phyloP scores from a whole-genome alignment of 2,888 invertebrate species.

The Troides oblongomaculatus region DNA sequence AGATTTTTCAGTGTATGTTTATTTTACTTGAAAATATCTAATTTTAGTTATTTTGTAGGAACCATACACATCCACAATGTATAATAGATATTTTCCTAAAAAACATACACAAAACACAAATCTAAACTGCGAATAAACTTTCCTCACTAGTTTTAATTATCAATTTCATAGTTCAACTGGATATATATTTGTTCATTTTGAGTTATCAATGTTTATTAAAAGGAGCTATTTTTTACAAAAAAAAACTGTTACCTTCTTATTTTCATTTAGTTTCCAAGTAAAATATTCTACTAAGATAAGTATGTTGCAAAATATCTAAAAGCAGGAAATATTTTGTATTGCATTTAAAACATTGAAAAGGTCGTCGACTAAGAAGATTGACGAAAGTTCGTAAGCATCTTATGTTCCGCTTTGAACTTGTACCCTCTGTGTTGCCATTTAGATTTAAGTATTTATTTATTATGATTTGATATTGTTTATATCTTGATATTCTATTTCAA shows the following conservation, averaged over 20 bases:
- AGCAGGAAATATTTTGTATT: background rate
- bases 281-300: too few species aligned
- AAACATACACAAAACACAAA: too few species aligned
- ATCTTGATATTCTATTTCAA: background rate
- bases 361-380: background rate
- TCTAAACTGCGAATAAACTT: too few species aligned
- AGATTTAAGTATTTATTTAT: too few species aligned
- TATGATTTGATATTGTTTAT: background rate
- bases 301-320: background rate
- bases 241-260: too few species aligned
- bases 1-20: background rate
- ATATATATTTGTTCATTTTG: too few species aligned
- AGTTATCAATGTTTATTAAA: too few species aligned
- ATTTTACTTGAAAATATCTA: background rate
- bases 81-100: too few species aligned
- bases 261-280: too few species aligned
- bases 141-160: too few species aligned
- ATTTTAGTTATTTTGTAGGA: background rate
- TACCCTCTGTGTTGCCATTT: background rate
- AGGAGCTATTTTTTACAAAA: too few species aligned
- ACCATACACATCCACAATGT: background rate
- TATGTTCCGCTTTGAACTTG: background rate
- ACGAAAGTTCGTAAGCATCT: constrained; percentile 4
- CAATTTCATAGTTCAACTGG: too few species aligned
- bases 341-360: background rate